Base-by-base conservation (phyloP, 2,113 vertebrate species). In the Zosterops lateralis region DNA sequence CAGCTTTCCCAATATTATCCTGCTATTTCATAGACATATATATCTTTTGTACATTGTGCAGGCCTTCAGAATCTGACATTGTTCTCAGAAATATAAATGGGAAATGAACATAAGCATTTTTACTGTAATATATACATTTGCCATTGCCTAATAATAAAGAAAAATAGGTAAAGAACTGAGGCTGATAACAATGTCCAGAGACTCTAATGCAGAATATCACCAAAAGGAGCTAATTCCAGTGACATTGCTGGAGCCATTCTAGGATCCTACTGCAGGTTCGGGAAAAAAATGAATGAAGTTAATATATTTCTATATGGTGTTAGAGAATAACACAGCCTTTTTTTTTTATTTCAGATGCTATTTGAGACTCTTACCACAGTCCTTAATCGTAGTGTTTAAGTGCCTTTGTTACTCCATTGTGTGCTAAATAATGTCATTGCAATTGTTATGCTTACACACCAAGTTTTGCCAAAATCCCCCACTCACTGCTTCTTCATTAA, bases 401-500 rank as follows among this genome's bases (percentile, higher is more conserved):
- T 79, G 58, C 86, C 76, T 92, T 93, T 95, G 77, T 92, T 86
- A 65, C 75, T 87, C 89, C 70, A 96, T 93, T 96, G 84, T 89
- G 75, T 38, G 47, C 60, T 88, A 92, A 97, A 92, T 85, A 95
- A 94, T 93, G 91, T 50, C 96, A 88, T 75, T 95, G 72, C 87
- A 82, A 82, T 75, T 95, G 87, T 92, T 93, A 88, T 70, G 91
- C 85, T 94, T 88, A 50, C 85, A 38, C 62, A 89, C 86, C 71
- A 93, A 93, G 87, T 98, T 94, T 94, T 79, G 93, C 92, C 93
- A 93, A 96, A 97, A 89, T 87, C 91, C 74, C 84, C 91, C 89
- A 92, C 95, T 97, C 88, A 50, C 56, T 88, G 76, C 64, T 96
- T 90, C 93, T 97, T 96, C 85, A 95, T 94, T 97, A 96, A 97